Conservation (phyloP, 2,797 vertebrate genomes). For the Neosalanx taihuensis region DNA sequence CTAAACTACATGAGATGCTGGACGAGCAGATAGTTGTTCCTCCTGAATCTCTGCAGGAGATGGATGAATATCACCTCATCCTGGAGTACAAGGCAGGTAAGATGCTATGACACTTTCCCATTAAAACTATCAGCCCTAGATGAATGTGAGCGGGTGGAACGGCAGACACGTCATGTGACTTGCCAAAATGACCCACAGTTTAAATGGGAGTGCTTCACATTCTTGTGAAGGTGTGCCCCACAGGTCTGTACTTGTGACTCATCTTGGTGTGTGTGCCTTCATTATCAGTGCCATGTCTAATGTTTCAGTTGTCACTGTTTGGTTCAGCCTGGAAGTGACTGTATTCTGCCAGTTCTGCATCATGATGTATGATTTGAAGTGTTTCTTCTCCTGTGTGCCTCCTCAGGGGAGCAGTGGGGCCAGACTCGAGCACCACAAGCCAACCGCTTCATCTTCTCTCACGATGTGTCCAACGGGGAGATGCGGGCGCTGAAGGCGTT, state of each 20-base stretch:
- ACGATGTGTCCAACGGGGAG: constrained; percentile 90
- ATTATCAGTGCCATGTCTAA: too few species aligned
- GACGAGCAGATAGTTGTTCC: constrained; percentile 91
- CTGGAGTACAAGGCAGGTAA: constrained; percentile 94
- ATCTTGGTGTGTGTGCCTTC: too few species aligned
- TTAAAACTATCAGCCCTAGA: not conserved
- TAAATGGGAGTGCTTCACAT: too few species aligned
- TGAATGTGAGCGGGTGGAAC: too few species aligned
- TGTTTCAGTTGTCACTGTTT: too few species aligned
- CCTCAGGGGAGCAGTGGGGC: constrained; percentile 88
- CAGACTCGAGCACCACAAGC: constrained; percentile 83
- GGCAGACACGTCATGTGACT: too few species aligned
- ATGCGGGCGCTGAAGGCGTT: constrained; percentile 92
- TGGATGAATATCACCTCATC: constrained; percentile 94
- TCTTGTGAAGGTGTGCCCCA: too few species aligned
- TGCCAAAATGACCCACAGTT: too few species aligned
- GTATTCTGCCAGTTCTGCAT: too few species aligned
- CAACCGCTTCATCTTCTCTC: constrained; percentile 98
- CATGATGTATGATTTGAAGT: not conserved
- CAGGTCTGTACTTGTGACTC: too few species aligned
- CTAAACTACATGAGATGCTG: constrained; percentile 93
- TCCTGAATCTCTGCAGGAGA: constrained; percentile 89
- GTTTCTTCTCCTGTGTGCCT: not conserved
- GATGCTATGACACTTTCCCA: not conserved
- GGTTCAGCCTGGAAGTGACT: too few species aligned